Evolutionary conservation across 2,113 vertebrate species (phyloP), one percentile per base, ranked within the genome.

Genomic region (Cebus imitator): DNA sequence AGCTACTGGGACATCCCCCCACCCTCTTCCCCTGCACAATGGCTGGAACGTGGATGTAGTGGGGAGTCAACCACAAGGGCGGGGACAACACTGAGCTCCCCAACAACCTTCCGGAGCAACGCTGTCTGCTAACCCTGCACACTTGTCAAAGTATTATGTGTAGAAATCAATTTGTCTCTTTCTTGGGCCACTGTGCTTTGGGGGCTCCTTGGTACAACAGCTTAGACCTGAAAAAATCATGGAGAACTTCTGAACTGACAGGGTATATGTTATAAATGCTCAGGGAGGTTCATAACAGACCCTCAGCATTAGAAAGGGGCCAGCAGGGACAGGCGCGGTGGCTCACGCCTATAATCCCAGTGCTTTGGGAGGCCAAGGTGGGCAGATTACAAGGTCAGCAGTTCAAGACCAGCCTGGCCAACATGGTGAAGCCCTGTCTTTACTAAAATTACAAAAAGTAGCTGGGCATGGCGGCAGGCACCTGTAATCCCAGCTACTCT

Each of bases 251-350:
- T 16, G 35, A 50, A 16, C 64, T 40, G 52, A 70, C 0, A 3
- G 35, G 32, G 25, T 52, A 30, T 2, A 4, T 17, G 43, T 11
- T 12, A n/a, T 83, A 81, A 48, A 66, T 3, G 70, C 4, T 14
- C 18, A 17, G 58, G 68, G 6, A 7, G 20, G 27, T 2, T n/a
- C 1, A 16, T 11, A 5, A 40, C 0, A 57, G 5, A 17, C 8
- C 32, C 43, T 75, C 21, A 9, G n/a, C 43, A 1, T 43, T n/a
- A 70, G 25, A 64, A 48, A 27, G 25, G 25, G 58, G 50, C 16
- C 40, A 48, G 40, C 72, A 52, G 52, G 52, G 52, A 52, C 52
- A 52, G 52, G 52, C 52, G 1, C 16, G 52, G 52, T 52, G 52
- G 52, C 16, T 52, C 16, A 52, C 16, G 52, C 52, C 52, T 52